Evolutionary conservation across 2,888 invertebrate genomes (phyloP).

Genomic region (Prosapia bicincta): DNA sequence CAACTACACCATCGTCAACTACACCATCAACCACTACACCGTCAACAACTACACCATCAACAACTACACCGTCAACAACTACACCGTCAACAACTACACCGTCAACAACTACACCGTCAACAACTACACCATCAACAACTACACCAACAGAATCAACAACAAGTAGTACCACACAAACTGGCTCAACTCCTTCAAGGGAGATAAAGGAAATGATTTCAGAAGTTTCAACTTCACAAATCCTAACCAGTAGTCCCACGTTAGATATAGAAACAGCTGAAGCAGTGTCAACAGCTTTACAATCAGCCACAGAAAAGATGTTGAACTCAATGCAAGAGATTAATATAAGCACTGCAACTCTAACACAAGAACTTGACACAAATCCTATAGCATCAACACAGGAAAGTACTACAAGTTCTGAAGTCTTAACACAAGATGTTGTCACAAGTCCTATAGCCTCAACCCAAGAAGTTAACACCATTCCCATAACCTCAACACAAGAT

Average conservation of each 20-base stretch:
- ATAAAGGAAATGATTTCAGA: constrained; percentile 33
- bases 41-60: constrained; percentile 42
- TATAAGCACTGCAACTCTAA: neutral
- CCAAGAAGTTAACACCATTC: too few relatives aligned
- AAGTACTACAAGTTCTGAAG: neutral
- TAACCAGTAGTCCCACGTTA: constrained; percentile 40
- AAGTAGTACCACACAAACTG: too few relatives aligned
- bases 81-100: constrained; percentile 27
- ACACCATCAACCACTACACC: constrained; percentile 28
- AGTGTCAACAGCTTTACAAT: constrained; percentile 20
- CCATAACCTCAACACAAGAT: too few relatives aligned
- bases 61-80: constrained; percentile 33
- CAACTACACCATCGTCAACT: constrained; percentile 30
- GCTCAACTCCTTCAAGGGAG: too few relatives aligned
- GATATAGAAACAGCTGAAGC: constrained; percentile 30
- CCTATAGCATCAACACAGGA: neutral
- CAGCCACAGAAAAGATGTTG: constrained; percentile 1
- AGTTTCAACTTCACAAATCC: constrained; percentile 46
- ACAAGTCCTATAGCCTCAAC: too few relatives aligned
- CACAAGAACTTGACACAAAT: neutral
- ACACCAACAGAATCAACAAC: constrained; percentile 14
- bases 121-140: constrained; percentile 12
- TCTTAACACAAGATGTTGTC: neutral
- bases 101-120: neutral
- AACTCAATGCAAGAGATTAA: neutral